Conservation (phyloP, 2,888 invertebrate genomes). For the Griposia aprilina region DNA sequence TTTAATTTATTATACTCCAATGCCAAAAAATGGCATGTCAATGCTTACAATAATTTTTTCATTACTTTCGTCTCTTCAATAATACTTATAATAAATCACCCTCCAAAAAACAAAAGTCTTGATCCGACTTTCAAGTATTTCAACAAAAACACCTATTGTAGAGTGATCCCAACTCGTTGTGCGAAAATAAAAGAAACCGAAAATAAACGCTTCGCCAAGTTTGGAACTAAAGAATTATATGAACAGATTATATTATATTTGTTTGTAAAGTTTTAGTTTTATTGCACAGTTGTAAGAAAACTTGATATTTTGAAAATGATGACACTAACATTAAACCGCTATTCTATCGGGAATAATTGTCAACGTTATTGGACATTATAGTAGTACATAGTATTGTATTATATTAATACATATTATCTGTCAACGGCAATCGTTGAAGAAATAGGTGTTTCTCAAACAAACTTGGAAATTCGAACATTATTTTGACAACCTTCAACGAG, state of each 20-base stretch:
- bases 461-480: too few species aligned
- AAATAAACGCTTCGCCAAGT: conserved; percentile 45
- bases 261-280: conserved; percentile 45
- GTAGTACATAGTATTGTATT: too few species aligned
- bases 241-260: conserved; percentile 34
- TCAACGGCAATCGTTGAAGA: not conserved
- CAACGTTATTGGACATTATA: conserved; percentile 22
- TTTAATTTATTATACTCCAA: conserved; percentile 5
- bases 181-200: conserved; percentile 44
- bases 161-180: conserved; percentile 37
- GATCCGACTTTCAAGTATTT: conserved; percentile 14
- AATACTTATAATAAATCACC: conserved; percentile 28
- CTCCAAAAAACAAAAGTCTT: conserved; percentile 11
- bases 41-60: conserved; percentile 15
- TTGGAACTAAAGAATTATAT: conserved; percentile 43
- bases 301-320: conserved; percentile 25
- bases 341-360: conserved; percentile 10
- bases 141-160: conserved; percentile 39
- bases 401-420: not conserved
- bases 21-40: conserved; percentile 11
- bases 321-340: conserved; percentile 9
- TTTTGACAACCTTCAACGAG: too few species aligned
- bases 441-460: not conserved
- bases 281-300: conserved; percentile 23
- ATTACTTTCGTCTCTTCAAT: conserved; percentile 17